Conservation (phyloP, 92 coral and sea anemone species). For the Zoanthus sociatus region DNA sequence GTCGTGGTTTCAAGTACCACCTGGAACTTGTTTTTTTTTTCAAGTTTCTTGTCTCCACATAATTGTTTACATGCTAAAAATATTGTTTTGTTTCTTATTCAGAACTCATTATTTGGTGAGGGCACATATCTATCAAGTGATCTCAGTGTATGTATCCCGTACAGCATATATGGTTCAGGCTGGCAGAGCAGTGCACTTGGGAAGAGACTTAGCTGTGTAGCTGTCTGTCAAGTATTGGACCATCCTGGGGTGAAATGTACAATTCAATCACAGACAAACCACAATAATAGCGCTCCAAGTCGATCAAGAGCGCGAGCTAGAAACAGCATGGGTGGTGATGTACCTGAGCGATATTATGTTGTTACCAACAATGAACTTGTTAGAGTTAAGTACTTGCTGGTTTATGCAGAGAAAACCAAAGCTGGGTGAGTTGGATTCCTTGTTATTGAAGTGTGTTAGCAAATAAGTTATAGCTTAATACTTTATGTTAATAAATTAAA, state of each 20-base stretch:
- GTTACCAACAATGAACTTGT: slow-evolving; percentile 96
- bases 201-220: slow-evolving; percentile 84
- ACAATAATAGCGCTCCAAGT: slow-evolving; percentile 38
- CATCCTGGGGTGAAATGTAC: slow-evolving; percentile 98
- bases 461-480: too few species aligned
- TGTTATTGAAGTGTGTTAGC: background rate
- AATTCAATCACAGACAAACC: slow-evolving; percentile 54
- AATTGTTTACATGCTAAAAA: too few species aligned
- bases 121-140: slow-evolving; percentile 99
- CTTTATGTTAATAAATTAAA: too few species aligned
- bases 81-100: background rate
- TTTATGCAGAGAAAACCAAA: slow-evolving; percentile 70
- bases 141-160: slow-evolving; percentile 87
- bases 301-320: slow-evolving; percentile 89
- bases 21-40: too few species aligned
- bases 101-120: slow-evolving; percentile 98
- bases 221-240: slow-evolving; percentile 93
- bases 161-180: slow-evolving; percentile 88
- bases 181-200: slow-evolving; percentile 87
- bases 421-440: slow-evolving; percentile 35
- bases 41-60: too few species aligned
- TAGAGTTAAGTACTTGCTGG: slow-evolving; percentile 90
- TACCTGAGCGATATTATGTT: slow-evolving; percentile 95
- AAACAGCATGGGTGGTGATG: slow-evolving; percentile 97
- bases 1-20: too few species aligned